Base-by-base conservation (phyloP, 2,888 invertebrate genomes). In the Penaeus monodon region DNA sequence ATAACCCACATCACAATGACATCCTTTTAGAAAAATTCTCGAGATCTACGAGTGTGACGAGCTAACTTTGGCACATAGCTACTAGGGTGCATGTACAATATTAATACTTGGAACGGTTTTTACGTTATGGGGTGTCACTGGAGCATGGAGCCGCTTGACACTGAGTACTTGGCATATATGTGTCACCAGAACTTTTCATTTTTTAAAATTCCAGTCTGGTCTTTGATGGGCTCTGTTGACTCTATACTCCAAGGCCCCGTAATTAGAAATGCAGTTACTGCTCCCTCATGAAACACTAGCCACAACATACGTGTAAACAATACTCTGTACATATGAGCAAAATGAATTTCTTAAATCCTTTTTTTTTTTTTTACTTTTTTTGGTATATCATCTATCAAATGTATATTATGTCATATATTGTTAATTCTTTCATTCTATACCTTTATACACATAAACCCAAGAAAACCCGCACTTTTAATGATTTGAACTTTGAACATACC, bases 241-340 rank as follows among this genome's bases (percentile, higher is more conserved):
- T 57, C 57, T 57, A 57, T 57, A 57, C 57, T 57, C 57, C 57
- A 57, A 14, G 57, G 17, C 17, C 57, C 57, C 49, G n/a, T 49
- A 44, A 77, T 24, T 33, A 85, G 73, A 82, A 82, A 85, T 85
- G 85, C 70, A 85, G 70, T 44, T n/a, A 49, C 44, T 73, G 57
- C 49, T 82, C 81, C 57, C 73, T 70, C 70, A 70, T 65, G 82
- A 82, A 82, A 77, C 29, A 74, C 49, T 77, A 77, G 82, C 78
- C 86, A 82, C 82, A 86, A 70, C 38, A 86, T 82, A 82, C 77
- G 44, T 57, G 70, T 80, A 77, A 83, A 86, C 86, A 86, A 68
- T 86, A 81, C 76, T 81, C 86, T 86, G 86, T 86, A 86, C 86
- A 86, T 78, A 86, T 86, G 86, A 86, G 86, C 86, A 86, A 86